Evolutionary conservation across 2,113 vertebrate species (phyloP), one percentile per base, ranked within the genome.

Genomic region (Dipodomys spectabilis): DNA sequence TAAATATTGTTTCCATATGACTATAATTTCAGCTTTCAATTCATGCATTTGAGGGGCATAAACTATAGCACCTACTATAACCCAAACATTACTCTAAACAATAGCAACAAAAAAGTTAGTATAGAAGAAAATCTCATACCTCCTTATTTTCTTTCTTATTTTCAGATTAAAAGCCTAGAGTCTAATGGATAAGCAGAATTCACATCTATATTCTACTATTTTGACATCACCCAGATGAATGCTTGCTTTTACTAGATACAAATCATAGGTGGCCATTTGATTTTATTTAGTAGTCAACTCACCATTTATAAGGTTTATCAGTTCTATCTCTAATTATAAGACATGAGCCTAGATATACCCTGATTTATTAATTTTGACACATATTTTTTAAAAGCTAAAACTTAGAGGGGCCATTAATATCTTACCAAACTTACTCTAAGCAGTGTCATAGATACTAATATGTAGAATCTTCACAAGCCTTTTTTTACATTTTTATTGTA

Each of bases 361-460:
- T 89, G 5, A 18, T 68, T 39, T 39, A 53, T 84, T 64, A 65
- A 64, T 28, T 28, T 7, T 45, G 25, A 28, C 44, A 64, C 27
- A 81, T 92, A 44, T 53, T 10, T 25, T 91, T 85, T 44, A 95
- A 90, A 5, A 39, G 89, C 49, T 83, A 82, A 87, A 22, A n/a
- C 2, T n/a, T 30, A n/a, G 35, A 82, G 7, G 22, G 44, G 12
- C 6, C 20, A 2, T 25, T 74, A 69, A 1, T 2, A 32, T 68
- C 65, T 13, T 74, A 16, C 16, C 57, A 35, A 15, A 1, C 3
- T 1, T 68, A 16, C 2, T 30, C 23, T 82, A 25, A 32, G 16
- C 8, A 4, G 2, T 49, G 39, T 57, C 57, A 23, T 2, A 60
- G 39, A 39, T 39, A 39, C 39, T 39, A 5, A 39, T 39, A 39